phyloP scores from a whole-genome alignment of 1,140 invertebrate genomes.

The Papilio machaon region DNA sequence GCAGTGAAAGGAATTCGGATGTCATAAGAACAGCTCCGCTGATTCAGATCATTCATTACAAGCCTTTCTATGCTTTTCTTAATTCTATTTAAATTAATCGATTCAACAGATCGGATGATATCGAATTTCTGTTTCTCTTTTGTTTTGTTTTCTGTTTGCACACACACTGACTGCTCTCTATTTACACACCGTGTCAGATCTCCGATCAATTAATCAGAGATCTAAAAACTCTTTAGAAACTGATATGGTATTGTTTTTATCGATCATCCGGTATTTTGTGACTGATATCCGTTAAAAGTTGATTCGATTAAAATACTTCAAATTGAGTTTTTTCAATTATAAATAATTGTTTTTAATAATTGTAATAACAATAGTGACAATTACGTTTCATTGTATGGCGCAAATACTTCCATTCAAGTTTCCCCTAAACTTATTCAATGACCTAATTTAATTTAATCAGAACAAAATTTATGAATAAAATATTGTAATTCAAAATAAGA shows the following conservation, averaged over 20 bases:
- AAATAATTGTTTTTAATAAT: no score
- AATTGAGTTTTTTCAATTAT: no score
- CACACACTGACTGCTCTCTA: background rate
- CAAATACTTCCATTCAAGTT: background rate
- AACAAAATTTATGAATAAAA: background rate
- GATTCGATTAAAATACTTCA: no score
- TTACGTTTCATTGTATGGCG: background rate
- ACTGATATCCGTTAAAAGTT: background rate
- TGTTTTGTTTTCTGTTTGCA: slow-evolving; percentile 11
- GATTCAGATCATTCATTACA: background rate
- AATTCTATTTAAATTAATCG: background rate
- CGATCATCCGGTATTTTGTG: background rate
- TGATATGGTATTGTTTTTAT: background rate
- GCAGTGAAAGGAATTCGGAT: background rate
- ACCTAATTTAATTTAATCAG: background rate
- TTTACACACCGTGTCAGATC: background rate
- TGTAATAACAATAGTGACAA: background rate
- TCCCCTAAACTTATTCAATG: background rate
- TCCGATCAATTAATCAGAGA: background rate
- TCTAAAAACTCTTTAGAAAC: background rate
- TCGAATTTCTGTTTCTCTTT: slow-evolving; percentile 1
- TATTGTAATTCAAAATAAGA: background rate
- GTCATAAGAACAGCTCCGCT: background rate
- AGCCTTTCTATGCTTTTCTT: background rate
- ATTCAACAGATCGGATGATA: background rate